Evolutionary conservation across 1,140 invertebrate species (phyloP).

Genomic region (Aphelenchoides fujianensis): DNA sequence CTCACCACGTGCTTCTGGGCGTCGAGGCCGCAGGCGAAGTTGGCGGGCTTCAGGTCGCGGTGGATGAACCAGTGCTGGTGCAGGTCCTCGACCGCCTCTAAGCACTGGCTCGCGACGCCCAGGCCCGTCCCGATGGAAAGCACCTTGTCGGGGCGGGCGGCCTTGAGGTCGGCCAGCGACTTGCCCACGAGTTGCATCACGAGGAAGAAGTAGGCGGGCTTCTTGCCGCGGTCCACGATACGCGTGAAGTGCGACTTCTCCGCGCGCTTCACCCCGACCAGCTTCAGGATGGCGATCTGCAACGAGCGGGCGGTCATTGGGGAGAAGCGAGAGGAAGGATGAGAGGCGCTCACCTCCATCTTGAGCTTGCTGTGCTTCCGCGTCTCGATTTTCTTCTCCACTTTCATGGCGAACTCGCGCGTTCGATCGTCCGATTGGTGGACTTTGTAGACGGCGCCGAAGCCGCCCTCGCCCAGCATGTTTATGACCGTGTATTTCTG

Average conservation of each 20-base stretch:
- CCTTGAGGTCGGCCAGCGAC: conserved; percentile 42
- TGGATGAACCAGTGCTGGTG: conserved; percentile 45
- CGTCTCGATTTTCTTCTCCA: conserved; percentile 28
- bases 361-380: conserved; percentile 24
- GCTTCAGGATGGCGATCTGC: conserved; percentile 22
- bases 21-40: conserved; percentile 37
- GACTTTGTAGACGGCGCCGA: conserved; percentile 24
- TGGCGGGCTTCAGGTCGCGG: conserved; percentile 47
- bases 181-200: conserved; percentile 53
- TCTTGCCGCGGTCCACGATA: conserved; percentile 25
- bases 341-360: conserved; percentile 21
- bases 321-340: not conserved
- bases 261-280: not conserved
- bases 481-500: not conserved
- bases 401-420: conserved; percentile 22
- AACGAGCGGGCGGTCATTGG: not conserved
- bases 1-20: conserved; percentile 23
- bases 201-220: conserved; percentile 26
- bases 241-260: conserved; percentile 17
- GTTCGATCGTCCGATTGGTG: not conserved
- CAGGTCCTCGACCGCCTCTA: conserved; percentile 45
- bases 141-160: conserved; percentile 28
- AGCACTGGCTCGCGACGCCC: conserved; percentile 35
- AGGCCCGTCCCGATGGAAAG: conserved; percentile 39
- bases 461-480: conserved; percentile 22